A percentile compares a stretch with the other conserved stretches of the same genome.
Evolutionary conservation across 92 coral and sea anemone genomes (phyloP).

Genomic region (Zoanthus gigantus): DNA sequence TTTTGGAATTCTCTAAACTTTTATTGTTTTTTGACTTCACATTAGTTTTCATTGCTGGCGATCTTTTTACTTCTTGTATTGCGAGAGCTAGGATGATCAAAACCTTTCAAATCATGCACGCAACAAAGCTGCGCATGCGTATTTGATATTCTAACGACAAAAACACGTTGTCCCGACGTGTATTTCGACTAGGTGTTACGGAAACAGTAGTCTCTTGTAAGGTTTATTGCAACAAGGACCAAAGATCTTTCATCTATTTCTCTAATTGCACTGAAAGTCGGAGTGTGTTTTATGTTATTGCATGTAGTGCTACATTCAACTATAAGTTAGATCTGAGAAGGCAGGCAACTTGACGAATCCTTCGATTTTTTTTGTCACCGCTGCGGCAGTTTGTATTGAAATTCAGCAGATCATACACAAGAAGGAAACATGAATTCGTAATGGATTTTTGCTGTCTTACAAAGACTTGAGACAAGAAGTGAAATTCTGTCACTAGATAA

Average conservation of each 20-base stretch:
- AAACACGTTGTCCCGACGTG: conserved; percentile 49
- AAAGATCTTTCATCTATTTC: background rate
- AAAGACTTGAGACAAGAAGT: background rate
- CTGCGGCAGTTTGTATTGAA: background rate
- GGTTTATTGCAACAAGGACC: background rate
- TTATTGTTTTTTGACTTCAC: no score
- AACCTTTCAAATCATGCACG: background rate
- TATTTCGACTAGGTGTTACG: conserved; percentile 22
- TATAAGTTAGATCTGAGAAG: background rate
- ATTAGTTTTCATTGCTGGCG: no score
- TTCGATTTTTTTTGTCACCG: conserved; percentile 5
- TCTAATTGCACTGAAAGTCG: background rate
- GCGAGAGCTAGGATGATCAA: no score
- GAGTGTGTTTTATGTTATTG: background rate
- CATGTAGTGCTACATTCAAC: background rate
- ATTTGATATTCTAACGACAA: conserved; percentile 22
- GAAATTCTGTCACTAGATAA: background rate
- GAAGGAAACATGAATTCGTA: background rate
- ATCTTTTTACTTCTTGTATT: no score
- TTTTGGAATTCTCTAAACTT: no score
- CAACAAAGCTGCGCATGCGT: conserved; percentile 38
- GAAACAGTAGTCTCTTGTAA: background rate
- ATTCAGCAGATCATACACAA: background rate
- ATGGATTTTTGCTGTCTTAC: background rate
- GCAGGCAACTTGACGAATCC: background rate